Base-by-base conservation (phyloP, 2,797 vertebrate species). In the Furcifer pardalis region DNA sequence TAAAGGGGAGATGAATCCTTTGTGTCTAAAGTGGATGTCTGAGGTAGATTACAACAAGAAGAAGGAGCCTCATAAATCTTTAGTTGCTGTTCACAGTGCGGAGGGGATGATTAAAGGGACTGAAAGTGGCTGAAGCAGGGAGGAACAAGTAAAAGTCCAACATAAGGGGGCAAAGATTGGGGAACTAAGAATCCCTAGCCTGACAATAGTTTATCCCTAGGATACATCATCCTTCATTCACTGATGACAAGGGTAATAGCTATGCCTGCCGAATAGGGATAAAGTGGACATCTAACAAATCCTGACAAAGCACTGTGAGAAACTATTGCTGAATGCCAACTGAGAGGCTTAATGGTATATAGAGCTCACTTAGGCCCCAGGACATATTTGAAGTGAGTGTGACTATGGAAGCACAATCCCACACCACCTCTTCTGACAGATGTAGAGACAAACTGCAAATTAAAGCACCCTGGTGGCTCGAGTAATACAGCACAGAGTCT, bases 41-140 rank as follows among this genome's bases (percentile, higher is more conserved):
- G 37, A 84, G 25, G 44, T 44, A 80, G 42, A 66, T 32, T 49
- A 32, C 12, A 77, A 77, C 12, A 77, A 77, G 59, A 80, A 35
- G 49, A 75, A 80, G 42, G 35, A 9, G 6, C n/a, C 49, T 75
- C 35, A 27, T 72, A 30, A 42, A 74, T 66, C 60, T 59, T 62
- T 32, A 12, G 13, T n/a, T 65, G 46, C 23, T 63, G 15, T 52
- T 62, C 59, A 63, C 12, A n/a, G 15, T 37, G 4, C 40, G 3
- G n/a, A 80, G n/a, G n/a, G n/a, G 35, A 42, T 32, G 59, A 79
- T 59, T 85, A 59, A 85, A 75, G 60, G 40, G 59, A 30, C 30
- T 42, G 46, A 42, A 25, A 65, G 32, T 40, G 44, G n/a, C 23
- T 59, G 35, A 56, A 25, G 56, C 71, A 52, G 46, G n/a, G 65